Conservation (phyloP, 2,113 vertebrate species). For the Heptranchias perlo region DNA sequence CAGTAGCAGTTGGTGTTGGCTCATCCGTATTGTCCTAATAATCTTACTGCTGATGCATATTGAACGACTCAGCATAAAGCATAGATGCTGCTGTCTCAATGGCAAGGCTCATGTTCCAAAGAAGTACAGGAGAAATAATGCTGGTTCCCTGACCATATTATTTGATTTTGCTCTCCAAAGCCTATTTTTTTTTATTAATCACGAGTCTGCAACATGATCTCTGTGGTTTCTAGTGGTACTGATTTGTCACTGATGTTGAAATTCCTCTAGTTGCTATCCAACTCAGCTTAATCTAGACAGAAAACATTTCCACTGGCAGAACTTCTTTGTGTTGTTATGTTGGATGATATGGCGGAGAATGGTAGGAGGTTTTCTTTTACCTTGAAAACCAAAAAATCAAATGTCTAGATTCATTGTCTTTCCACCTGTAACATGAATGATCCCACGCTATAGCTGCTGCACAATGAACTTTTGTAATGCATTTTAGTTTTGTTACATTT, state of each 20-base stretch:
- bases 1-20: background rate
- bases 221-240: background rate
- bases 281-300: background rate
- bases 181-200: background rate
- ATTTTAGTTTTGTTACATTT: too few relatives aligned
- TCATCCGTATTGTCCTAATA: background rate
- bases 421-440: too few relatives aligned
- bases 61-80: background rate
- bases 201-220: background rate
- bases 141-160: background rate
- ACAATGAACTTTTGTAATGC: too few relatives aligned
- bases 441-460: too few relatives aligned
- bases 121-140: background rate
- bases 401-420: too few relatives aligned
- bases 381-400: background rate
- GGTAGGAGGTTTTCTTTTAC: background rate
- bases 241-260: background rate
- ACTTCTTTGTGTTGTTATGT: background rate
- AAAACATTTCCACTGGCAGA: background rate
- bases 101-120: background rate
- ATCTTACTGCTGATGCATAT: background rate
- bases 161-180: background rate
- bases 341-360: background rate
- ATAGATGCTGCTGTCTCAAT: background rate
- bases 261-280: background rate